phyloP scores from a whole-genome alignment of 92 coral and sea anemone species.

The Desmophyllum pertusum region DNA sequence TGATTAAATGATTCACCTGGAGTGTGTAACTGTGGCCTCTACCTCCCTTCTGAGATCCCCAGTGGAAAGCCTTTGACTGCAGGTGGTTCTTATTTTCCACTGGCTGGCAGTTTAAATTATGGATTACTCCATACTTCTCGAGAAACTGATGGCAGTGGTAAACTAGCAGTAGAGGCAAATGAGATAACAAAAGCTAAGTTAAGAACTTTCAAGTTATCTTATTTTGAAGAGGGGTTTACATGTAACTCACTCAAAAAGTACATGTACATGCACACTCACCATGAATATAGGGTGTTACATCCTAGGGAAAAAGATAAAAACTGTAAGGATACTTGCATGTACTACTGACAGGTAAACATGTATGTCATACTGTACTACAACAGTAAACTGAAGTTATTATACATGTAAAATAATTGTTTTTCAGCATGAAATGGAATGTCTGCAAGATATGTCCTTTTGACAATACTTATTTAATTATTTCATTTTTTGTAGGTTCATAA shows the following conservation, averaged over 20 bases:
- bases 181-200: neutral
- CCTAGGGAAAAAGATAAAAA: slow-evolving; percentile 1
- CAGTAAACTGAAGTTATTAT: neutral
- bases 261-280: slow-evolving; percentile 3
- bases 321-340: neutral
- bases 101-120: too few relatives aligned
- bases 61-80: slow-evolving; percentile 20
- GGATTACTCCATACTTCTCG: too few relatives aligned
- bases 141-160: slow-evolving; percentile 37
- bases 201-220: neutral
- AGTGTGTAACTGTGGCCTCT: slow-evolving; percentile 12
- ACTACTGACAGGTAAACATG: too few relatives aligned
- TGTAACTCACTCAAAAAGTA: too few relatives aligned
- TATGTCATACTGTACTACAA: neutral
- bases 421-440: too few relatives aligned
- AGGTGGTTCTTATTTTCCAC: slow-evolving; percentile 29
- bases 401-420: too few relatives aligned
- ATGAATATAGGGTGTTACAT: slow-evolving; percentile 29
- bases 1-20: slow-evolving; percentile 15
- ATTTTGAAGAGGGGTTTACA: neutral
- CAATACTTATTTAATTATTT: neutral
- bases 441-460: neutral
- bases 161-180: slow-evolving; percentile 18
- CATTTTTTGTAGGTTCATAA: neutral
- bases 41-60: slow-evolving; percentile 41